A percentile compares a stretch with the other conserved stretches of the same genome.
Conservation (phyloP, 2,113 vertebrate species). For the Podocnemis expansa region DNA sequence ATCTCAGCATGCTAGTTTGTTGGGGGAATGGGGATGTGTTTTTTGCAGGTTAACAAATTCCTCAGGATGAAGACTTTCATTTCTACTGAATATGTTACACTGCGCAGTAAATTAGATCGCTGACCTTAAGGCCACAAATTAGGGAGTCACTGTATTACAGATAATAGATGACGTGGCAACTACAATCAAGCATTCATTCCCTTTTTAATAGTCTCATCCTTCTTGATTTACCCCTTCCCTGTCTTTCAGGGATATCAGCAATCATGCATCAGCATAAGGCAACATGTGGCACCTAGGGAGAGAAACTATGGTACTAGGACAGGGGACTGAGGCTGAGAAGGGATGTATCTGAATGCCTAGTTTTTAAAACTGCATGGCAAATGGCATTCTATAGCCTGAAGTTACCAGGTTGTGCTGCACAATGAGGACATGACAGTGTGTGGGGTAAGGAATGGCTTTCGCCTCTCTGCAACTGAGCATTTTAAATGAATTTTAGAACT, state of each 20-base stretch:
- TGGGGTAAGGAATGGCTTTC: background rate
- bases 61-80: background rate
- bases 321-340: background rate
- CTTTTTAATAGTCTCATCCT: too few species aligned
- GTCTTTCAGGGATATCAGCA: background rate
- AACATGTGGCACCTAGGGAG: background rate
- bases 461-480: background rate
- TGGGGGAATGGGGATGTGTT: background rate
- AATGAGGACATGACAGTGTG: background rate
- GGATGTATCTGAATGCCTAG: background rate
- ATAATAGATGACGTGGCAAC: background rate
- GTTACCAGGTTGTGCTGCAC: background rate
- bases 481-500: background rate
- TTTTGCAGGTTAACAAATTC: background rate
- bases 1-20: fast-evolving
- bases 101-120: background rate
- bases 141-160: background rate
- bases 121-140: background rate
- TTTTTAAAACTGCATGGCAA: background rate
- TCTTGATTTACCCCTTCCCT: too few species aligned
- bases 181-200: background rate
- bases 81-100: background rate
- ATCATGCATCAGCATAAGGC: background rate
- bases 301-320: background rate
- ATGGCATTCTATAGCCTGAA: background rate